A percentile compares a stretch with the other conserved stretches of the same genome.
Conservation (phyloP, 2,113 vertebrate species). For the Trematocara macrostoma region DNA sequence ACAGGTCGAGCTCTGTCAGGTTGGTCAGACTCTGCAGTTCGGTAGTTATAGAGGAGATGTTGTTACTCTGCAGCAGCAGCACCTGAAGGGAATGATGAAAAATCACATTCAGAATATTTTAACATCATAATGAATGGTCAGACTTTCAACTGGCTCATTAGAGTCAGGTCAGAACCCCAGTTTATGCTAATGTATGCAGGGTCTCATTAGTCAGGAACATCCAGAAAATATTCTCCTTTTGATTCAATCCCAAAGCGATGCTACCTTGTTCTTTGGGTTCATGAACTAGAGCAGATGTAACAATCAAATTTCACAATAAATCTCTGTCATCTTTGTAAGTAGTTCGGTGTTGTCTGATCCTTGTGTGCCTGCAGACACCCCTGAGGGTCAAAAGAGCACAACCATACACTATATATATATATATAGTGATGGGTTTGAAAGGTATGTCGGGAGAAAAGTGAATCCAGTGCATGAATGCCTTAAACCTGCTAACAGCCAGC, state of each 20-base stretch:
- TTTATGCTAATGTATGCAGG: background rate
- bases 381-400: background rate
- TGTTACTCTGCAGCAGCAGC: constrained; percentile 80
- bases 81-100: constrained; percentile 52
- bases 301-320: background rate
- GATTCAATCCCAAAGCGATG: background rate
- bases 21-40: constrained; percentile 74
- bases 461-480: background rate
- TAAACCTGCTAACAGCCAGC: background rate
- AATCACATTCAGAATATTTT: background rate
- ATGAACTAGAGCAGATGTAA: background rate
- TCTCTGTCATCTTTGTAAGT: background rate
- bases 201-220: background rate
- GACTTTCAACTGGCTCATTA: background rate
- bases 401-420: background rate
- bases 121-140: background rate
- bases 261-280: background rate
- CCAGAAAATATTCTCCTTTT: background rate
- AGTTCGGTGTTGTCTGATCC: background rate
- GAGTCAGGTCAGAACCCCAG: background rate
- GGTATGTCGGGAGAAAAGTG: background rate
- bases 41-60: constrained; percentile 69
- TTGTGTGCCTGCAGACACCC: background rate
- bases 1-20: constrained; percentile 80
- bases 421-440: background rate